Evolutionary conservation across 1,140 invertebrate genomes (phyloP).

Genomic region (Panagrolaimus sp.): DNA sequence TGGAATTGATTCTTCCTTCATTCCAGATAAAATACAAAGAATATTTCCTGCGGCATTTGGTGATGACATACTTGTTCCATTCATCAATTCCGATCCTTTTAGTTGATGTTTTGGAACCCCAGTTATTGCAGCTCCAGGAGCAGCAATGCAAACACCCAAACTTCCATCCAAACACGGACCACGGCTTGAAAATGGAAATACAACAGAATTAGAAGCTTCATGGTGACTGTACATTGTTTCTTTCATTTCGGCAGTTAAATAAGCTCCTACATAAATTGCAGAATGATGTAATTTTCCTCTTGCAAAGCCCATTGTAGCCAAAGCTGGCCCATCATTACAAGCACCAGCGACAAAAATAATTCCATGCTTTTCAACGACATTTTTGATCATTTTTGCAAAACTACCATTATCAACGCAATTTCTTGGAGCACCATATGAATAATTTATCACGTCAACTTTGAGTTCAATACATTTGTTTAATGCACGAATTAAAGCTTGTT

Average conservation of each 20-base stretch:
- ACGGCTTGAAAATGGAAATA: constrained; percentile 88
- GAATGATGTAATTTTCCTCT: too few species aligned
- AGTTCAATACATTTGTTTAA: constrained; percentile 64
- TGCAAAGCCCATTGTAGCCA: constrained; percentile 66
- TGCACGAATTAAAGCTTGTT: constrained; percentile 64
- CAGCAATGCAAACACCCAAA: too few species aligned
- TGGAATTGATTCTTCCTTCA: constrained; percentile 66
- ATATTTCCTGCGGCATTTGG: constrained; percentile 58
- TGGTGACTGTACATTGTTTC: neutral
- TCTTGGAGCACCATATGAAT: constrained; percentile 90
- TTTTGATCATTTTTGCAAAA: constrained; percentile 75
- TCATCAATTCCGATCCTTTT: too few species aligned
- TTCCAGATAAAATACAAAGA: constrained; percentile 73
- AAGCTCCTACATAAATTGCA: neutral
- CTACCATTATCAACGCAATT: constrained; percentile 83
- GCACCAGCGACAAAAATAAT: constrained; percentile 82
- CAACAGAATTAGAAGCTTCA: constrained; percentile 66
- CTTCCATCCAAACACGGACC: constrained; percentile 68
- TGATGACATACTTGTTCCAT: too few species aligned
- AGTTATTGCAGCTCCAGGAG: too few species aligned
- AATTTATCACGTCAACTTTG: constrained; percentile 78
- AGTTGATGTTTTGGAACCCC: too few species aligned
- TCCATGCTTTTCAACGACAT: constrained; percentile 84
- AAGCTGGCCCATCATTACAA: constrained; percentile 85
- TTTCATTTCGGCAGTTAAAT: too few species aligned